phyloP scores from a whole-genome alignment of 2,113 vertebrate species.

The Hyaena hyaena region DNA sequence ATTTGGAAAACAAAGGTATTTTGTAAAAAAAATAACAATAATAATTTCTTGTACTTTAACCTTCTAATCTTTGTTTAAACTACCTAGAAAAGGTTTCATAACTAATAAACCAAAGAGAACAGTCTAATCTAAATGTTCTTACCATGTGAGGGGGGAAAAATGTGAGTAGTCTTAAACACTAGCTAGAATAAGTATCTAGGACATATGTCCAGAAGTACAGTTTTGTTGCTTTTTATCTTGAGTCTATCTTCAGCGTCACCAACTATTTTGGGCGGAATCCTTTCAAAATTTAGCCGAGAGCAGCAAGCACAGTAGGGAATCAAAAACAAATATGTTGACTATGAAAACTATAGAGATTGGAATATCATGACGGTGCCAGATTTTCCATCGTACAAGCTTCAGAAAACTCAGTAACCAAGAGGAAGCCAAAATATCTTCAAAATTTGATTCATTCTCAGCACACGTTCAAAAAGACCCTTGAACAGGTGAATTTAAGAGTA shows the following conservation, averaged over 20 bases:
- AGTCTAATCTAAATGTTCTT: background rate
- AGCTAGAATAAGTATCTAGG: background rate
- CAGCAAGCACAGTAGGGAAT: background rate
- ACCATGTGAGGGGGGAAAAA: background rate
- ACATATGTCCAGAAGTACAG: background rate
- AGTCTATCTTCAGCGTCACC: background rate
- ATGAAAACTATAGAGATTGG: background rate
- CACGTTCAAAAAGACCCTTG: background rate
- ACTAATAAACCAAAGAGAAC: background rate
- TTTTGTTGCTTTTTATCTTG: background rate
- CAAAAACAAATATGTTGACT: background rate
- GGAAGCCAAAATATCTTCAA: background rate
- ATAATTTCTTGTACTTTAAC: background rate
- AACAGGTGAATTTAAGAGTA: background rate
- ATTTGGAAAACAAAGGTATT: slow-evolving; percentile 36
- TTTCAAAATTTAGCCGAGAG: background rate
- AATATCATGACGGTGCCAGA: background rate
- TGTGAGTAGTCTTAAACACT: background rate
- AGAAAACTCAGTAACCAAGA: background rate
- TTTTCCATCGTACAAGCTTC: slow-evolving; percentile 9
- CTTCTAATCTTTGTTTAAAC: background rate
- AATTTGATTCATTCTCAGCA: background rate
- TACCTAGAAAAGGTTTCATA: background rate
- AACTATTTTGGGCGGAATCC: background rate
- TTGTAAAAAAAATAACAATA: background rate